A percentile compares a stretch with the other conserved stretches of the same genome.
These are phyloP conservation scores for Diplolepis rosae DNA, from an alignment of 2,888 invertebrate genomes.

Conservation along the genomic window DNA sequence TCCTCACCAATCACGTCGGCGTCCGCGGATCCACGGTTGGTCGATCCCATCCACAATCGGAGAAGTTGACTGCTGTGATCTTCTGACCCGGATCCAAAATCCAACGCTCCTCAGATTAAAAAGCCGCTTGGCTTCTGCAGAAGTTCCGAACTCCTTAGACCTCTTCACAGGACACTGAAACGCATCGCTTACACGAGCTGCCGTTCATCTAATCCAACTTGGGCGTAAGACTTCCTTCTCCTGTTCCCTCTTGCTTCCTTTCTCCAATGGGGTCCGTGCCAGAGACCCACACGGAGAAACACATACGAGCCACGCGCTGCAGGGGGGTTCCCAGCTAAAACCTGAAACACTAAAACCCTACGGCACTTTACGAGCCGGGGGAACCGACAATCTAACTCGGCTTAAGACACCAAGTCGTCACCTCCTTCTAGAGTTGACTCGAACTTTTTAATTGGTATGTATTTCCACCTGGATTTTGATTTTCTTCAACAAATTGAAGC, in stretches of 20 bases:
- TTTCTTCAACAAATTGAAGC: not conserved
- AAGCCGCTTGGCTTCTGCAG: conserved; percentile 55
- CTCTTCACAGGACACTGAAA: conserved; percentile 45
- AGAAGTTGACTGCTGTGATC: conserved; percentile 43
- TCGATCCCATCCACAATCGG: conserved; percentile 36
- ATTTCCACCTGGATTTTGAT: not conserved
- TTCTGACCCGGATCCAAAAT: conserved; percentile 64
- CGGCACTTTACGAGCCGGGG: conserved; percentile 56
- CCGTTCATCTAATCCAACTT: conserved; percentile 31
- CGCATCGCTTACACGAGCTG: conserved; percentile 44
- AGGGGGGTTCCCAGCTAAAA: conserved; percentile 47
- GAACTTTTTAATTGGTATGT: not conserved
- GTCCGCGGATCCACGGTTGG: conserved; percentile 35
- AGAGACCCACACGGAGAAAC: conserved; percentile 34
- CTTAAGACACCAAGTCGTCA: conserved; percentile 5
- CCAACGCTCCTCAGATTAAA: conserved; percentile 70
- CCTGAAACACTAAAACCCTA: conserved; percentile 59
- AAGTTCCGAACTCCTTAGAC: conserved; percentile 35
- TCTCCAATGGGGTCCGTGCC: conserved; percentile 27
- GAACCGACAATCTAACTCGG: conserved; percentile 38
- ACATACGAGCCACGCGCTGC: conserved; percentile 35
- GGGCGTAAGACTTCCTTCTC: conserved; percentile 23
- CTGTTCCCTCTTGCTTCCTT: conserved; percentile 38
- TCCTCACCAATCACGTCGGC: conserved; percentile 64
- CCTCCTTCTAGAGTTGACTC: not conserved